Conservation (phyloP, 2,113 vertebrate species). For the Myanophis thanlyinensis region DNA sequence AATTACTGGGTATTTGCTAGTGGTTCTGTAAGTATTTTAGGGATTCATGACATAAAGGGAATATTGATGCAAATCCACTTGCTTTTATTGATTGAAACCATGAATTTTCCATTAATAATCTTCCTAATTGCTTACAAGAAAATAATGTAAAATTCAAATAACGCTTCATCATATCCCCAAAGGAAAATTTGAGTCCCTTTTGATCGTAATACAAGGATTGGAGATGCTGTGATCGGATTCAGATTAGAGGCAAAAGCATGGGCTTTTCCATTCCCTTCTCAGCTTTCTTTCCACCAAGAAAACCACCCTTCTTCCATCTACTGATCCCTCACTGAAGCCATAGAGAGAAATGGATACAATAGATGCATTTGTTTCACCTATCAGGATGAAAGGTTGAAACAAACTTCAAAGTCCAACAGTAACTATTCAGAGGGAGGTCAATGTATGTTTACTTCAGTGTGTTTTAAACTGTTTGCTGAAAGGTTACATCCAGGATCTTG, state of each 20-base stretch:
- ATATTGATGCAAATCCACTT: background rate
- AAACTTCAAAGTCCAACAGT: constrained; percentile 30
- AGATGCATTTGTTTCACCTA: constrained; percentile 15
- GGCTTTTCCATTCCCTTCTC: background rate
- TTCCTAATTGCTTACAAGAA: background rate
- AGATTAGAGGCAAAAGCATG: background rate
- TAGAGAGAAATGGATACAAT: background rate
- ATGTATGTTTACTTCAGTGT: background rate
- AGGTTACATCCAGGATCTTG: background rate
- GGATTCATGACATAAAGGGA: background rate
- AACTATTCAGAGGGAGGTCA: background rate
- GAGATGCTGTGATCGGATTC: background rate
- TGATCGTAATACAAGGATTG: background rate
- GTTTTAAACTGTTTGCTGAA: constrained; percentile 19
- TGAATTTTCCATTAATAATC: background rate
- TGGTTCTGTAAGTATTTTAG: background rate
- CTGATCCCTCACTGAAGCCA: constrained; percentile 4
- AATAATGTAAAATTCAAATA: background rate
- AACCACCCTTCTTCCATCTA: background rate
- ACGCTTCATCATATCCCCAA: background rate
- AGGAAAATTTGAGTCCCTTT: background rate
- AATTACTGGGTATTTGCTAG: background rate
- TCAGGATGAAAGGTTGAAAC: background rate
- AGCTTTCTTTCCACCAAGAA: background rate
- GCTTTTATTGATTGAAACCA: background rate